Base-by-base conservation (phyloP, 2,888 invertebrate genomes). In the Keiferia lycopersicella region DNA sequence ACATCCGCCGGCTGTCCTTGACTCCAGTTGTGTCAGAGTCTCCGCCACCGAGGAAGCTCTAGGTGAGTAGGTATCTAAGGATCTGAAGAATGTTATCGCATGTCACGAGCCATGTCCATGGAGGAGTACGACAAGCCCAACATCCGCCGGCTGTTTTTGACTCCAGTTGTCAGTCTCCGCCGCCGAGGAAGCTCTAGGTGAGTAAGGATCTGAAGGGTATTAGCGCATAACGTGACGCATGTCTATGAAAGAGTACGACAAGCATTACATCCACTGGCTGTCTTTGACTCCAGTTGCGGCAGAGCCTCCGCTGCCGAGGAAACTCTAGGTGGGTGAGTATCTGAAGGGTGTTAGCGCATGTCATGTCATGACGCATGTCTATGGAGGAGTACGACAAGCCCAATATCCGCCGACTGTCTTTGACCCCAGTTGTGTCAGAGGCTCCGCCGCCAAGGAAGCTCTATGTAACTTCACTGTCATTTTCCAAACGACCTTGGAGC, bases 211-310 rank as follows among this genome's bases (percentile, higher is more conserved):
- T 26, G 26, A 26, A 26, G 6, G 26, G 26, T 26, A 4, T 26
- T 6, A 26, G 26, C 26, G 6, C 26, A 26, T 93, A 93, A 1
- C 92, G 94, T 34, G 94, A 93, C n/a, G n/a, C 65, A 95, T 96
- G 93, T 95, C 95, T 66, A 96, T 96, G 96, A 96, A 96, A 78
- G 96, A 96, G 79, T 96, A 96, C 83, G 96, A 96, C 89, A 94
- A 94, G 77, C 96, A 96, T 48, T 95, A 96, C 85, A 95, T 95
- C 72, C 91, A 95, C 67, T 93, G 96, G 56, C 93, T 96, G 67
- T 95, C 95, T 67, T 93, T 95, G 72, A 95, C 91, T 0, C 87
- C 91, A 22, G 77, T 74, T 75, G 80, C 69, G 26, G 2, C 26
- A 26, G 88, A 88, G 63, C 86, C 89, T 0, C 88, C 90, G 1